Evolutionary conservation across 2,888 invertebrate species (phyloP).

Genomic region (Euspilapteryx auroguttella): DNA sequence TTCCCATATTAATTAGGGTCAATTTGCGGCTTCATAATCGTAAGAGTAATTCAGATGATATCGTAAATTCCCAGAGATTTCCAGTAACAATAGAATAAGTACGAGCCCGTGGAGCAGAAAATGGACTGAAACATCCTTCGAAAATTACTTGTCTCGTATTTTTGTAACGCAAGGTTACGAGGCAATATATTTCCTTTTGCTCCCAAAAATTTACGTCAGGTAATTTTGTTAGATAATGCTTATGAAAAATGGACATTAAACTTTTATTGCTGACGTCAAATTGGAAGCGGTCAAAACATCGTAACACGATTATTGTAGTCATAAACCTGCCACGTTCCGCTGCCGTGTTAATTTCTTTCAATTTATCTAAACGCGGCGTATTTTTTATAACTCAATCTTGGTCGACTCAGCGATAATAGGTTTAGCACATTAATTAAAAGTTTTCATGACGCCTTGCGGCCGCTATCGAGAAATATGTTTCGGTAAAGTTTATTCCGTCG

Average conservation of each 20-base stretch:
- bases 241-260: constrained; percentile 28
- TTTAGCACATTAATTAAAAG: constrained; percentile 41
- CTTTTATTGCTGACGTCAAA: constrained; percentile 40
- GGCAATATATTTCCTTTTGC: constrained; percentile 2
- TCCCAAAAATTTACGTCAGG: constrained; percentile 18
- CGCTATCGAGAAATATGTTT: constrained; percentile 16
- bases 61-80: too few relatives aligned
- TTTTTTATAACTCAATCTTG: constrained; percentile 48
- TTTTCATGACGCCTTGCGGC: constrained; percentile 18
- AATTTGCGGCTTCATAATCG: too few relatives aligned
- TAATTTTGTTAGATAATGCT: constrained; percentile 30
- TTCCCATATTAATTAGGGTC: too few relatives aligned
- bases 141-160: too few relatives aligned
- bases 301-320: constrained; percentile 47
- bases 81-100: too few relatives aligned
- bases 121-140: too few relatives aligned
- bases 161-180: too few relatives aligned
- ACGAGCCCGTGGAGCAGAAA: too few relatives aligned
- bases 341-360: constrained; percentile 50
- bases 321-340: too few relatives aligned
- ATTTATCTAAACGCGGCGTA: constrained; percentile 53
- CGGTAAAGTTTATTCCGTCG: constrained; percentile 10
- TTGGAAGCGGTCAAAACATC: constrained; percentile 46
- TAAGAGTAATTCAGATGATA: too few relatives aligned
- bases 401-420: constrained; percentile 33